Evolutionary conservation across 2,797 vertebrate genomes (phyloP), one percentile per base, ranked within the genome.

Genomic region (Odontamblyopus lacepedii): DNA sequence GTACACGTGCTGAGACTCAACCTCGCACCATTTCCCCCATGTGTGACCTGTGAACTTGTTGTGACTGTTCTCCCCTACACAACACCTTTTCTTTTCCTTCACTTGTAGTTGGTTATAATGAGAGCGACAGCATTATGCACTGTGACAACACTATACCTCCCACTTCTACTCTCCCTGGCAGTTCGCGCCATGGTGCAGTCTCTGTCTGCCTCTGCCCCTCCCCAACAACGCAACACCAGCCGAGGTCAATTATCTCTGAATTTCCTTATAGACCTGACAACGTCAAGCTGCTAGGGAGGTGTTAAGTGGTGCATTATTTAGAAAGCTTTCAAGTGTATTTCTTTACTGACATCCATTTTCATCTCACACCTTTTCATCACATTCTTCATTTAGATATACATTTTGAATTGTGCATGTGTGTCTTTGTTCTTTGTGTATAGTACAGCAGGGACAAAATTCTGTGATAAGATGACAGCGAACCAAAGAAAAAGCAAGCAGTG

Each of bases 241-340:
- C 83, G 78, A 84, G 86, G 88, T 91, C 89, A 91, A 86, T 92
- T 91, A 92, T 85, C 87, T 88, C 86, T 88, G 89, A 86, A 90
- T 91, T 75, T 86, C 53, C 78, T 89, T 82, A 78, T 69, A 51
- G 62, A 30, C 44, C 38, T 30, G 32, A 77, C 73, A 71, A 29
- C 29, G 76, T 80, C 73, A 73, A 56, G 61, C 74, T 63, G 75
- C 65, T 60, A 48, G 29, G 63, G 63, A 83, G 75, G 88, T 85
- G 87, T 80, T 72, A 85, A 81, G 76, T 74, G 51, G 73, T 74
- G 61, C 15, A 76, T 78, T 81, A 83, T 78, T 80, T 83, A 64
- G 71, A 81, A 60, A 51, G 19, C 75, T 74, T 80, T 72, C 16
- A 11, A 63, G 29, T 60, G n/a, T 63, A 63, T 72, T 65, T 53